phyloP scores from a whole-genome alignment of 2,113 vertebrate genomes.

The Prinia subflava region DNA sequence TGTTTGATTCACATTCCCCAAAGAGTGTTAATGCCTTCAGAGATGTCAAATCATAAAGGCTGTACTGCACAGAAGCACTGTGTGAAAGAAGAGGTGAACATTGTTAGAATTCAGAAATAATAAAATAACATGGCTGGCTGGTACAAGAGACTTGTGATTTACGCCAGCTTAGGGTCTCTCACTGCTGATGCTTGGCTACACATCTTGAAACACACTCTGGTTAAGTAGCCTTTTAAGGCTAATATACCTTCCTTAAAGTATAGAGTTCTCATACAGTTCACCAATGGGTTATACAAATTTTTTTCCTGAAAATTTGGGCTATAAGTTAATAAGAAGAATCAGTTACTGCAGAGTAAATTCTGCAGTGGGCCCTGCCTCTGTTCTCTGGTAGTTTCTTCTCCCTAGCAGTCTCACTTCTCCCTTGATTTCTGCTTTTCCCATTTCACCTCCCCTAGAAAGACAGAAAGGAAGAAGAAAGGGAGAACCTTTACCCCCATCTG shows the following conservation, averaged over 20 bases:
- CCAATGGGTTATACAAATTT: background rate
- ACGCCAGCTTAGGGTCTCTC: background rate
- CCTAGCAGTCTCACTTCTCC: background rate
- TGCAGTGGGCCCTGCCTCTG: background rate
- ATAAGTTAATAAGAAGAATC: background rate
- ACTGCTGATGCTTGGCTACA: background rate
- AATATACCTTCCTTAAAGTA: background rate
- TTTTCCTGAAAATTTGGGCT: background rate
- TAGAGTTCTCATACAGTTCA: background rate
- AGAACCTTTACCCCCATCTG: background rate
- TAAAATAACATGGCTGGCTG: background rate
- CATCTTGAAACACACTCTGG: background rate
- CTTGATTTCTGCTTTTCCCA: background rate
- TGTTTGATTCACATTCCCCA: background rate
- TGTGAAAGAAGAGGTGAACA: background rate
- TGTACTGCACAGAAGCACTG: background rate
- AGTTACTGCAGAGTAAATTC: background rate
- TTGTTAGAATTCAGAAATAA: constrained; percentile 8
- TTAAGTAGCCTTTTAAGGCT: background rate
- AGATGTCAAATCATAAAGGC: background rate
- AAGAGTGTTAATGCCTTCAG: background rate
- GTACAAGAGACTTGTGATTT: background rate
- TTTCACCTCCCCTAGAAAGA: background rate
- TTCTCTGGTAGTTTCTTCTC: background rate
- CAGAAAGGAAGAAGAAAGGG: background rate